A percentile compares a stretch with the other conserved stretches of the same genome.
Conservation (phyloP, 2,797 vertebrate genomes). For the Gadopsis bispinosus region DNA sequence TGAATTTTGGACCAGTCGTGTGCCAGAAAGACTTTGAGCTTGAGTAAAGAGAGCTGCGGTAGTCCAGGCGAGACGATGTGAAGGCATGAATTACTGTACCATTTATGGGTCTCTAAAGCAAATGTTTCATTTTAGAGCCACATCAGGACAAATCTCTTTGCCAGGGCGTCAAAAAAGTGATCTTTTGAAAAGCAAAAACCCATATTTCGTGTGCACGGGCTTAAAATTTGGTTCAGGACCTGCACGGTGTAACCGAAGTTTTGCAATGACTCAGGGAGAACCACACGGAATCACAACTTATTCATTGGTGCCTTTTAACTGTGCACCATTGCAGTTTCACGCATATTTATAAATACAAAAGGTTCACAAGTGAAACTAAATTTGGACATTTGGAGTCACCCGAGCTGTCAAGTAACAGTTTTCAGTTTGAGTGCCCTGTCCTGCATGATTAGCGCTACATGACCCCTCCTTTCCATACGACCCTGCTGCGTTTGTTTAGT, state of each 20-base stretch:
- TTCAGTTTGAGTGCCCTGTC: neutral
- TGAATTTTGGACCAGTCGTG: neutral
- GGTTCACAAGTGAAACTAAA: neutral
- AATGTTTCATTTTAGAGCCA: constrained; percentile 3
- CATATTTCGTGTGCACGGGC: neutral
- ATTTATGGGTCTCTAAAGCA: neutral
- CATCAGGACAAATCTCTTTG: constrained; percentile 1
- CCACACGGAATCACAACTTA: neutral
- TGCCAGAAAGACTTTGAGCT: constrained; percentile 4
- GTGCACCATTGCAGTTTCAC: neutral
- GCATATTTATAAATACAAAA: neutral
- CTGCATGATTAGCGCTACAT: neutral
- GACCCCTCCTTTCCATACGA: neutral
- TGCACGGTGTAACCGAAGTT: neutral
- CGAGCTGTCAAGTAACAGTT: neutral
- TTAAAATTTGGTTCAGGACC: neutral
- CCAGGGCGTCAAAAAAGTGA: neutral
- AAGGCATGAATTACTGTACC: neutral
- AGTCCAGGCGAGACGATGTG: neutral
- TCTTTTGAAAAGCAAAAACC: neutral
- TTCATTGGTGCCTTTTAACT: neutral
- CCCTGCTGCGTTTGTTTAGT: neutral
- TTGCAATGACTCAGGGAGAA: neutral
- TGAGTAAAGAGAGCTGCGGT: constrained; percentile 5
- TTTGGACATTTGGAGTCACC: neutral